A percentile compares a stretch with the other conserved stretches of the same genome.
Conservation (phyloP, 2,113 vertebrate genomes). For the Donacobius atricapilla region DNA sequence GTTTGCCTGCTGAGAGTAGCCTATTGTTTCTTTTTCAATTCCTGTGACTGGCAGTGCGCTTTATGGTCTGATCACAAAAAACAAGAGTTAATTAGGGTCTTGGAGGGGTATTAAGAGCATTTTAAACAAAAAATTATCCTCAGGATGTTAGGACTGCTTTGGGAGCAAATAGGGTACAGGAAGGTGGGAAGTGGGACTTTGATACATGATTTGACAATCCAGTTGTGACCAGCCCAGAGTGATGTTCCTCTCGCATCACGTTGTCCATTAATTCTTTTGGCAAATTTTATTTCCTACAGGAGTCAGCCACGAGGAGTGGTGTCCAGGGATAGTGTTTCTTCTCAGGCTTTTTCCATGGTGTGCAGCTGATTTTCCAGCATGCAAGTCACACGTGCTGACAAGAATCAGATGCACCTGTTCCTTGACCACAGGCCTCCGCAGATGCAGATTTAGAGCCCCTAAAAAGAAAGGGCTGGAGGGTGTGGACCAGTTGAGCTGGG, state of each 20-base stretch:
- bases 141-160: background rate
- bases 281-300: background rate
- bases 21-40: background rate
- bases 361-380: background rate
- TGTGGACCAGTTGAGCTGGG: background rate
- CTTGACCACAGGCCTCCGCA: background rate
- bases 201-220: background rate
- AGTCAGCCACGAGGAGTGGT: background rate
- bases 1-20: background rate
- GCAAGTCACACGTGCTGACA: background rate
- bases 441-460: background rate
- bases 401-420: slow-evolving; percentile 23
- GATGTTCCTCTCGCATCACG: background rate
- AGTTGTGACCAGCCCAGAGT: background rate
- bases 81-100: background rate
- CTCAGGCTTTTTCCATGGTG: background rate
- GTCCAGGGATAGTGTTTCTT: slow-evolving; percentile 5
- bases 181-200: background rate
- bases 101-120: background rate
- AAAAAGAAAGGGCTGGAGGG: background rate
- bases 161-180: background rate
- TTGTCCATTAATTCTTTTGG: background rate
- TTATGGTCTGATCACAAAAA: background rate
- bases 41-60: background rate
- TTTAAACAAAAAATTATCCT: background rate